Evolutionary conservation across 2,797 vertebrate genomes (phyloP).

Genomic region (Ficedula albicollis): DNA sequence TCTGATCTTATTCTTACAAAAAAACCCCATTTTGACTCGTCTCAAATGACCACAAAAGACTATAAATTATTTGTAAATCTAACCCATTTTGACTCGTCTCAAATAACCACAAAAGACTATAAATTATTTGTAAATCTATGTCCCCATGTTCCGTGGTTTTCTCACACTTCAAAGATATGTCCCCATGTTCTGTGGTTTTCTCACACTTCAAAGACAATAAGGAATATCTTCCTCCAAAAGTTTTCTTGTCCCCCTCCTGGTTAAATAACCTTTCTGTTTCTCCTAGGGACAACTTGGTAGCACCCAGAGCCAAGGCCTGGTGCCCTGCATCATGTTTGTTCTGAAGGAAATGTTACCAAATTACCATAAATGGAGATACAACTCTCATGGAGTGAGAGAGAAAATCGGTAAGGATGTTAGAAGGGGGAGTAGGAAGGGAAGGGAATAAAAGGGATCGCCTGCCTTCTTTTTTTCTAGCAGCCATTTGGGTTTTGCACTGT

Average conservation of each 20-base stretch:
- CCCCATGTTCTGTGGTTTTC: fast-evolving
- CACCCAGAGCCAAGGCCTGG: slow-evolving; percentile 93
- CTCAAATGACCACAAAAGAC: neutral
- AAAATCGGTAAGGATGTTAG: slow-evolving; percentile 83
- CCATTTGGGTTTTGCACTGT: neutral
- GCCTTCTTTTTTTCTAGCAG: neutral
- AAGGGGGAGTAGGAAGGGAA: neutral
- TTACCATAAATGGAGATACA: slow-evolving; percentile 97
- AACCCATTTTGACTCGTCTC: too few relatives aligned
- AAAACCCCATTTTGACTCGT: neutral
- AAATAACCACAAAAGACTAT: too few relatives aligned
- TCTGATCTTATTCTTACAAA: neutral
- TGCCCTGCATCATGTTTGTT: slow-evolving; percentile 94
- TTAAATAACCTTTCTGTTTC: neutral
- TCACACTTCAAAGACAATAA: neutral
- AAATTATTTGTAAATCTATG: too few relatives aligned
- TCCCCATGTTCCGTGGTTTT: too few relatives aligned
- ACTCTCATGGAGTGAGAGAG: slow-evolving; percentile 90
- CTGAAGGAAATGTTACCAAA: slow-evolving; percentile 97
- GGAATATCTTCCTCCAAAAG: neutral
- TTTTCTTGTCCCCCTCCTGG: neutral
- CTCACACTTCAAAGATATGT: too few relatives aligned
- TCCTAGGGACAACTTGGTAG: slow-evolving; percentile 92
- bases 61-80: neutral
- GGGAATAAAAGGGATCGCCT: neutral